A percentile compares a stretch with the other conserved stretches of the same genome.
These are phyloP conservation scores for Cerceris ruficornis DNA, from an alignment of 2,888 invertebrate species.

Conservation along the genomic window DNA sequence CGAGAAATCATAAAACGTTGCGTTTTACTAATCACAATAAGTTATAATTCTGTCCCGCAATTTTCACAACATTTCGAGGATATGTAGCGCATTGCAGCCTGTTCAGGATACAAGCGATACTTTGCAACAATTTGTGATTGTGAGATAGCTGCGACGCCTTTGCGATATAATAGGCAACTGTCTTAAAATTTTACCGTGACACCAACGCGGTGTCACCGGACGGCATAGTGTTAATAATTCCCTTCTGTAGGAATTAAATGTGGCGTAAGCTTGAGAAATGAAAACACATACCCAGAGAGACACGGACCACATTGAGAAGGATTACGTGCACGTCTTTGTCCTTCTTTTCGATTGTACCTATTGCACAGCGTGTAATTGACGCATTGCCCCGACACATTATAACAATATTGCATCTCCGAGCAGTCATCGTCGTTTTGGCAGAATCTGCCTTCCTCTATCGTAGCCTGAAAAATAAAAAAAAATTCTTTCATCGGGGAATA, in stretches of 20 bases:
- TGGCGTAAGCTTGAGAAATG: not conserved
- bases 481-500: not conserved
- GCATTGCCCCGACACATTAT: constrained; percentile 58
- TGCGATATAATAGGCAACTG: no score
- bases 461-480: constrained; percentile 41
- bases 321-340: constrained; percentile 44
- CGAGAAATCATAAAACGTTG: no score
- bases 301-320: constrained; percentile 68
- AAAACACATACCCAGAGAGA: constrained; percentile 57
- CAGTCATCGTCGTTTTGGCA: constrained; percentile 63
- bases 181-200: no score
- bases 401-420: constrained; percentile 63
- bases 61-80: no score
- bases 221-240: not conserved
- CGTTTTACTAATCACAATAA: no score
- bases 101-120: no score
- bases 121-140: no score
- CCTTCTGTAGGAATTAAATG: not conserved
- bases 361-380: constrained; percentile 62
- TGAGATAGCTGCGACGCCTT: no score
- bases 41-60: no score
- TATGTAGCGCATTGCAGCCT: no score
- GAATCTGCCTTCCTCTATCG: constrained; percentile 41
- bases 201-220: no score
- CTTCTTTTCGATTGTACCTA: constrained; percentile 61